Evolutionary conservation across 2,797 vertebrate genomes (phyloP), one percentile per base, ranked within the genome.

Genomic region (Mus minutoides): DNA sequence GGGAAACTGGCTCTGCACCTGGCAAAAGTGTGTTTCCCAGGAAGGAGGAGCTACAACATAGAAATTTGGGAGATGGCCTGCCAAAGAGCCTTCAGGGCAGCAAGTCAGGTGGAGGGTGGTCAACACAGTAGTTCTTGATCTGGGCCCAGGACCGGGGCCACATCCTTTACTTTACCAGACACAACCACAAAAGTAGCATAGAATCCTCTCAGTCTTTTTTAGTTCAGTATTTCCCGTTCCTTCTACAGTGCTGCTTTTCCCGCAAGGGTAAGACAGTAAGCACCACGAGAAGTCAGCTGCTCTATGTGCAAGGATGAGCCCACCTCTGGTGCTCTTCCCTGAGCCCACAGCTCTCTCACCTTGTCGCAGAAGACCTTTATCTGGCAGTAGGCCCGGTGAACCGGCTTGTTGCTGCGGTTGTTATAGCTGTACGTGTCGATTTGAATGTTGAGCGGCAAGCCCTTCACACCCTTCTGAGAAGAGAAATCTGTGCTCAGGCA

Each of bases 321-420:
- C 3, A 0, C 31, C 21, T 49, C 64, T 0, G n/a, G 19, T 0
- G 1, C 52, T 17, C n/a, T 6, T 6, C 31, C 4, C 78, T 11
- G 6, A 69, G 49, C 49, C 29, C 6, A 0, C 43, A 5, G 31
- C 40, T 52, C 40, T 1, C 97, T 97, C 96, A 99, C 99, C 99
- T 99, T 99, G 98, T 99, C 99, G 0, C 99, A 99, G 98, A 99
- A 99, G 95, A 99, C 99, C 98, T 99, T 99, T 97, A 99, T 99
- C 98, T 99, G 99, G 98, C 99, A 99, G 98, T 98, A 99, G 77
- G 99, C 99, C 6, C 99, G 99, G 98, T 99, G 99, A 96, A 99
- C 99, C 49, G 99, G 99, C 96, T 99, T 99, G 98, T 99, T 99
- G 98, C 99, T 99, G 96, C 99, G 99, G 98, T 99, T 99, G 98